Evolutionary conservation across 2,888 invertebrate species (phyloP).

Genomic region (Lydus trimaculatus): DNA sequence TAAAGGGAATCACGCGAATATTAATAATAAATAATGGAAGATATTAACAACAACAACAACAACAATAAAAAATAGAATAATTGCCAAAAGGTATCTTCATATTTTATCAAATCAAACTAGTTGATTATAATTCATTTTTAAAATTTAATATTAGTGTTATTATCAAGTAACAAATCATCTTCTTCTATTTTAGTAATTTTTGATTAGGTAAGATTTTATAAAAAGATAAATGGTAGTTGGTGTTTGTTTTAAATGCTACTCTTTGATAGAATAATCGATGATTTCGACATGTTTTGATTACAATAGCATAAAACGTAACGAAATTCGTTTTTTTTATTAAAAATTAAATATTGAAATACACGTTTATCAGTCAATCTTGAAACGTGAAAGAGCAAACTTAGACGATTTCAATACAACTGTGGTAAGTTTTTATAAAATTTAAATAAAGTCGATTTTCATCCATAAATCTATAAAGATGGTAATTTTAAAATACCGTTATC

Average conservation of each 20-base stretch:
- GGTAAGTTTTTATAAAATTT: too few species aligned
- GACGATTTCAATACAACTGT: too few species aligned
- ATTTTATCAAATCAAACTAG: background rate
- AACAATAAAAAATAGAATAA: background rate
- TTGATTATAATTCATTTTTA: background rate
- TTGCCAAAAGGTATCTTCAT: slow-evolving; percentile 9
- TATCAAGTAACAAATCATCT: slow-evolving; percentile 24
- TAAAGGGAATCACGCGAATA: too few species aligned
- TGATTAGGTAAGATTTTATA: slow-evolving; percentile 28
- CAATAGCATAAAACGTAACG: too few species aligned
- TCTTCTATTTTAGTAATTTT: slow-evolving; percentile 22
- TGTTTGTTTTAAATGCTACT: slow-evolving; percentile 7
- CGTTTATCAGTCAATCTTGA: too few species aligned
- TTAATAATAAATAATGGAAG: too few species aligned
- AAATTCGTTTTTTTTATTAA: too few species aligned
- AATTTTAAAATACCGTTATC: background rate
- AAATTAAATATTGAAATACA: too few species aligned
- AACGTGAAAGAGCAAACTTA: too few species aligned
- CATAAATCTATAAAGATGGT: slow-evolving; percentile 5
- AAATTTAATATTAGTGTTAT: background rate
- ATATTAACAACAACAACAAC: background rate
- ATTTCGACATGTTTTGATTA: background rate
- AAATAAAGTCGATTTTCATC: too few species aligned
- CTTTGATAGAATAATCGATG: slow-evolving; percentile 1
- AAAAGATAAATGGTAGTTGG: slow-evolving; percentile 10